phyloP scores from a whole-genome alignment of 2,888 invertebrate species.

The Xestia xanthographa region DNA sequence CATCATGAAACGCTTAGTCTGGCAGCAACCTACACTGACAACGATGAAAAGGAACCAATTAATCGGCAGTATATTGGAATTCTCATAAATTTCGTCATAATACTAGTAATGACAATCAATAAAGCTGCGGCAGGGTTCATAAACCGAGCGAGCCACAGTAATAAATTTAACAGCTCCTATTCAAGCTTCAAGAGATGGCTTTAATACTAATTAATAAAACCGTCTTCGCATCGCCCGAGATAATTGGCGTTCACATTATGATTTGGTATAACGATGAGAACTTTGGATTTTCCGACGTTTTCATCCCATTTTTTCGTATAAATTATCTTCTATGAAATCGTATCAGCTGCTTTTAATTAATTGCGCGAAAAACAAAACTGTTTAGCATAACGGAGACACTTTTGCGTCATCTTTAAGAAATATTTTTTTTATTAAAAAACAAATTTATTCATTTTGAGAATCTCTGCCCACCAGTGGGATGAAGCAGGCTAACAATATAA shows the following conservation, averaged over 20 bases:
- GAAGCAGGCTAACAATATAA: background rate
- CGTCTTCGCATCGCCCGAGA: conserved; percentile 39
- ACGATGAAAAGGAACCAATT: conserved; percentile 61
- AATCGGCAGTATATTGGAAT: conserved; percentile 66
- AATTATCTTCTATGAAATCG: conserved; percentile 27
- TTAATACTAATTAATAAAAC: conserved; percentile 64
- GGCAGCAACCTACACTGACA: background rate
- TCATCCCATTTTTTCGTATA: conserved; percentile 28
- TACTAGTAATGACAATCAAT: conserved; percentile 76
- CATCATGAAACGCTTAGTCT: background rate
- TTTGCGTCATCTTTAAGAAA: conserved; percentile 17
- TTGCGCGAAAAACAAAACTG: conserved; percentile 31
- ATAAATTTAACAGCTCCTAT: conserved; percentile 79
- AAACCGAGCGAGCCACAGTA: conserved; percentile 72
- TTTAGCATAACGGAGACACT: conserved; percentile 21
- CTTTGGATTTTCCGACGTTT: conserved; percentile 27
- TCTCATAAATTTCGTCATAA: conserved; percentile 68
- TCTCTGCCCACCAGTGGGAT: background rate
- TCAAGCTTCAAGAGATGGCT: conserved; percentile 58
- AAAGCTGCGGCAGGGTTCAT: conserved; percentile 72
- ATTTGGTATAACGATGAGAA: conserved; percentile 38
- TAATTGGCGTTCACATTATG: conserved; percentile 48
- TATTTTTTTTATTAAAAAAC: background rate
- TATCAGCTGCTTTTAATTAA: conserved; percentile 34
- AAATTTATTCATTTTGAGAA: background rate